Conservation (phyloP, 2,888 invertebrate species). For the Zelleria hepariella region DNA sequence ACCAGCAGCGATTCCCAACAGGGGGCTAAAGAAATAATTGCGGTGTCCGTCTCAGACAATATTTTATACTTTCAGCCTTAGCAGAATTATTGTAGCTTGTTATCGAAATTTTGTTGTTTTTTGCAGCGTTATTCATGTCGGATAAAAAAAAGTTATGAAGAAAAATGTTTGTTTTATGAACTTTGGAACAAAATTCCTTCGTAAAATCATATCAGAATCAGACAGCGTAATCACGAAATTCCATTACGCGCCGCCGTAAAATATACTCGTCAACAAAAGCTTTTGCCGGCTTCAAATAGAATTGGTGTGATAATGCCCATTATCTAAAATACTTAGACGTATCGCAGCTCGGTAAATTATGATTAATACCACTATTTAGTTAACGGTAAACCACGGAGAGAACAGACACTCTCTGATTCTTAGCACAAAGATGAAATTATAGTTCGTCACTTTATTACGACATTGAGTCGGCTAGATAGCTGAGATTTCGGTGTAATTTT, state of each 20-base stretch:
- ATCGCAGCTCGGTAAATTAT: slow-evolving; percentile 42
- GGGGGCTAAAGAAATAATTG: slow-evolving; percentile 44
- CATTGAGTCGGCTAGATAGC: not conserved
- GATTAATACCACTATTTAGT: slow-evolving; percentile 51
- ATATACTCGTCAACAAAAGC: not conserved
- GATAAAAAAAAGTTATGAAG: not conserved
- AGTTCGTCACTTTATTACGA: not conserved
- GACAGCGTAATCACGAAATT: not conserved
- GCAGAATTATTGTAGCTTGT: slow-evolving; percentile 28
- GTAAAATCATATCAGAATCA: not conserved
- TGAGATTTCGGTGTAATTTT: not conserved
- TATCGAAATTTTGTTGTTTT: slow-evolving; percentile 25
- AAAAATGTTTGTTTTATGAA: not conserved
- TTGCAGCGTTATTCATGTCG: slow-evolving; percentile 18
- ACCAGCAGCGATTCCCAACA: slow-evolving; percentile 22
- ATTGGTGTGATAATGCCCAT: slow-evolving; percentile 6
- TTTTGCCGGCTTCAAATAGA: not conserved
- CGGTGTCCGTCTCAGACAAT: slow-evolving; percentile 21
- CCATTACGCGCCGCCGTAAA: not conserved
- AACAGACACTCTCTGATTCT: not conserved
- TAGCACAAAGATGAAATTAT: not conserved
- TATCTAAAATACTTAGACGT: slow-evolving; percentile 39
- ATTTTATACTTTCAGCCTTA: slow-evolving; percentile 21
- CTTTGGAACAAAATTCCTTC: not conserved
- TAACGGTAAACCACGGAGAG: slow-evolving; percentile 35